Conservation (phyloP, 2,888 invertebrate genomes). For the Agrilus mali region DNA sequence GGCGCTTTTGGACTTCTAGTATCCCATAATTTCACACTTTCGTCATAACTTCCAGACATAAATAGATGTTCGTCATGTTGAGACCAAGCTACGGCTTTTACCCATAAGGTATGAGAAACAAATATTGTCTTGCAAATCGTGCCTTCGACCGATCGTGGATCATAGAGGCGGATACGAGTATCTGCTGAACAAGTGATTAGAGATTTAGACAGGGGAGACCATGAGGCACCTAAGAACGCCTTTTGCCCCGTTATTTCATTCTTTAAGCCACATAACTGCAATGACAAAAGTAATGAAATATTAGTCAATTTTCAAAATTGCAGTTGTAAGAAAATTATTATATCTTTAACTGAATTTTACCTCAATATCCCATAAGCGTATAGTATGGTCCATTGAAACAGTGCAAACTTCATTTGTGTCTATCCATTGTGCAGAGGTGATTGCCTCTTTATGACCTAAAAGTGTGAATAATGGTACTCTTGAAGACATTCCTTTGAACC, state of each 20-base stretch:
- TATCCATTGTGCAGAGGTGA: slow-evolving; percentile 78
- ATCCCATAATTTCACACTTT: slow-evolving; percentile 91
- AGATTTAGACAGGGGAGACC: slow-evolving; percentile 61
- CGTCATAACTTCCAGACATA: slow-evolving; percentile 86
- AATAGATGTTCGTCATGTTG: slow-evolving; percentile 70
- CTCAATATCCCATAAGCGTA: slow-evolving; percentile 89
- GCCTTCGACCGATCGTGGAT: slow-evolving; percentile 81
- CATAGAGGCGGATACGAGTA: slow-evolving; percentile 80
- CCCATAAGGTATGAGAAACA: slow-evolving; percentile 84
- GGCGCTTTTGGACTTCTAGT: slow-evolving; percentile 83
- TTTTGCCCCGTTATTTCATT: slow-evolving; percentile 79
- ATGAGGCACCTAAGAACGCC: slow-evolving; percentile 77
- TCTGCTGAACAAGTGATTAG: slow-evolving; percentile 85
- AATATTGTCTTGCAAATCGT: slow-evolving; percentile 77
- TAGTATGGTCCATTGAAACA: slow-evolving; percentile 90
- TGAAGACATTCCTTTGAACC: slow-evolving; percentile 11
- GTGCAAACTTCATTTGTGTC: slow-evolving; percentile 67
- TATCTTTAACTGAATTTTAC: slow-evolving; percentile 13
- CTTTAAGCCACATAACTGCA: slow-evolving; percentile 59
- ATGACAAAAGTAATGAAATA: slow-evolving; percentile 9
- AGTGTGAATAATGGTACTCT: slow-evolving; percentile 76
- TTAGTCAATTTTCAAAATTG: background rate
- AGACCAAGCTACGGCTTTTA: slow-evolving; percentile 84
- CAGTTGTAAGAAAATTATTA: slow-evolving; percentile 3
- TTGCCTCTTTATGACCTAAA: slow-evolving; percentile 84